Percentiles rank a stretch among this genome's conserved stretches.
Conservation (phyloP, 2,888 invertebrate species). For the Cephus pygmeus region DNA sequence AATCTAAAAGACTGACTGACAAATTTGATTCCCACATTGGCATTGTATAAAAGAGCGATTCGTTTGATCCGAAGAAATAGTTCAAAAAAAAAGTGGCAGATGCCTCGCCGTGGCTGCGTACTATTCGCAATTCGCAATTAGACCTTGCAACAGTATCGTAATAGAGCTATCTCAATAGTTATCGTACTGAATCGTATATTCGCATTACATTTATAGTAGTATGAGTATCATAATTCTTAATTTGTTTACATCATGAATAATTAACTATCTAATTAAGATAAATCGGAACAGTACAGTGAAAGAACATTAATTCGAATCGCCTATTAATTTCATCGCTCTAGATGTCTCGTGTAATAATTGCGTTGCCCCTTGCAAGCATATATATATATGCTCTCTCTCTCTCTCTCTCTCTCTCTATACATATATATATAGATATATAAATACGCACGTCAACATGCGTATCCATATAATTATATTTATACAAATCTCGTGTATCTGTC, state of each 20-base stretch:
- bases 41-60: no score
- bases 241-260: conserved; percentile 44
- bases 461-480: conserved; percentile 28
- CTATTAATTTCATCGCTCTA: conserved; percentile 36
- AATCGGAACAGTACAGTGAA: conserved; percentile 53
- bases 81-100: conserved; percentile 15
- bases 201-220: conserved; percentile 40
- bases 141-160: conserved; percentile 37
- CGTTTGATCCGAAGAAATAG: no score
- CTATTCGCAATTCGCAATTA: conserved; percentile 33
- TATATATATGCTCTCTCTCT: not conserved
- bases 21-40: not conserved
- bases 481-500: conserved; percentile 11
- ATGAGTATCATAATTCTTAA: conserved; percentile 48
- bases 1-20: not conserved
- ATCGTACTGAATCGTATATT: conserved; percentile 43
- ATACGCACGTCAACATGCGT: conserved; percentile 22
- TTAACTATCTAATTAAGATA: conserved; percentile 55
- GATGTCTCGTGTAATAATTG: conserved; percentile 15
- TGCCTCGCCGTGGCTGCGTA: conserved; percentile 21
- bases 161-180: conserved; percentile 42
- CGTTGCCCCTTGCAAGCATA: conserved; percentile 13
- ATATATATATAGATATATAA: conserved; percentile 7
- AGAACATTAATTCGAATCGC: conserved; percentile 50
- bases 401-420: no score